Conservation (phyloP, 2,888 invertebrate species). For the Yponomeuta plumbellus region DNA sequence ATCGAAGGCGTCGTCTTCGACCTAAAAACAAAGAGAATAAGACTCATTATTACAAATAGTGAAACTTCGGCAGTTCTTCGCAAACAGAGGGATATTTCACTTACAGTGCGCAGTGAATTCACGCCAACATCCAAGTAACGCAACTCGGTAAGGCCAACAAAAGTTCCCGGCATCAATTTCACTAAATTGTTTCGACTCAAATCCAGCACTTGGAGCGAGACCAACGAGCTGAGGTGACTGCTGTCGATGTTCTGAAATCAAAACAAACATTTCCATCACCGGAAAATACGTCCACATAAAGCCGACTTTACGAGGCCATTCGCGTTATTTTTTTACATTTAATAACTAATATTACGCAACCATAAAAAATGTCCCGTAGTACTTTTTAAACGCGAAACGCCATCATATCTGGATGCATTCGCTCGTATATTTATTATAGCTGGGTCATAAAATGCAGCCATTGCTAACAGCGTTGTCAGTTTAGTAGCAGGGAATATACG, state of each 20-base stretch:
- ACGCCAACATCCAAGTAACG: constrained; percentile 88
- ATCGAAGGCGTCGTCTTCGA: constrained; percentile 92
- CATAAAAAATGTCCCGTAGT: not conserved
- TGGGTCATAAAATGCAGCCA: not conserved
- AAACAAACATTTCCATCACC: constrained; percentile 11
- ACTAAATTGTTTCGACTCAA: constrained; percentile 90
- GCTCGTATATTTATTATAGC: constrained; percentile 1
- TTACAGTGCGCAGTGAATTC: constrained; percentile 90
- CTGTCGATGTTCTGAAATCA: constrained; percentile 84
- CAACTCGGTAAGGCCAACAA: constrained; percentile 83
- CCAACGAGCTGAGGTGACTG: constrained; percentile 80
- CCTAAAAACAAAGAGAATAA: constrained; percentile 67
- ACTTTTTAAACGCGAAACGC: not conserved
- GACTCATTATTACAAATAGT: not conserved
- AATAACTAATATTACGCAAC: not conserved
- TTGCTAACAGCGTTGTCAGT: not conserved
- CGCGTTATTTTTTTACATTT: constrained; percentile 1
- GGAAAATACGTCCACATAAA: constrained; percentile 7
- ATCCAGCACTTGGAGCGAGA: constrained; percentile 84
- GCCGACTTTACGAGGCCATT: not conserved
- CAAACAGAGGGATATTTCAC: constrained; percentile 33
- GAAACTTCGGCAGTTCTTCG: not conserved
- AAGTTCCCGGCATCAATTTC: constrained; percentile 88
- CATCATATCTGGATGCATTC: not conserved
- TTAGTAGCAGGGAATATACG: not conserved